Base-by-base conservation (phyloP, 2,113 vertebrate genomes). In the Chaetodon auriga region DNA sequence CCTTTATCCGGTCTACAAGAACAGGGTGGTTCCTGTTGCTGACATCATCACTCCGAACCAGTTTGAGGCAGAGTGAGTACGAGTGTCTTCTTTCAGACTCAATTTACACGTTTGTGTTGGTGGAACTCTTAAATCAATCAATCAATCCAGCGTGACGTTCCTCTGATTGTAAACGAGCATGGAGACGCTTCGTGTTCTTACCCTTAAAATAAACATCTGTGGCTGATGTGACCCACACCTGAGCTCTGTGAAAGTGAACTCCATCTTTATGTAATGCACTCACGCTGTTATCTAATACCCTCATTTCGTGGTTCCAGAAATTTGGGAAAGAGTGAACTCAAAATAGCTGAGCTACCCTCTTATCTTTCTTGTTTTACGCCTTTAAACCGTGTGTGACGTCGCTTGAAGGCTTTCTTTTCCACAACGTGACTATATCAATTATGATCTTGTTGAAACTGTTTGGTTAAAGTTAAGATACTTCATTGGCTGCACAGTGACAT, bases 21-120 rank as follows among this genome's bases (percentile, higher is more conserved):
- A 98, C 78, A 97, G 97, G 89, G 97, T 99, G 65, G 97, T 99
- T 49, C 98, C 98, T 0, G 95, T 99, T 1, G 97, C 98, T 0
- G 98, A 99, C 90, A 99, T 99, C 80, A 99, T 99, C 61, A 99
- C 98, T 55, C 98, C 98, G 5, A 99, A 99, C 94, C 98, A 99
- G 94, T 99, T 99, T 85, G 98, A 99, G 88, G 98, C 98, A 0
- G 98, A 99, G 98, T 99, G 92, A 99, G 98, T 97, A 16, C 23
- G 19, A 14, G 14, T 58, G 13, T 23, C 16, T 57, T 48, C 48
- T 25, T 41, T 49, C 6, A 13, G 35, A 8, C 41, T 12, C 1
- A 12, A 30, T 61, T 18, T 30, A 1, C 8, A 23, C 6, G n/a
- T 30, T 51, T 23, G 8, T 25, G 5, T 16, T 12, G 21, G 25